Conservation (phyloP, 2,888 invertebrate genomes). For the Amblyteles armatorius region DNA sequence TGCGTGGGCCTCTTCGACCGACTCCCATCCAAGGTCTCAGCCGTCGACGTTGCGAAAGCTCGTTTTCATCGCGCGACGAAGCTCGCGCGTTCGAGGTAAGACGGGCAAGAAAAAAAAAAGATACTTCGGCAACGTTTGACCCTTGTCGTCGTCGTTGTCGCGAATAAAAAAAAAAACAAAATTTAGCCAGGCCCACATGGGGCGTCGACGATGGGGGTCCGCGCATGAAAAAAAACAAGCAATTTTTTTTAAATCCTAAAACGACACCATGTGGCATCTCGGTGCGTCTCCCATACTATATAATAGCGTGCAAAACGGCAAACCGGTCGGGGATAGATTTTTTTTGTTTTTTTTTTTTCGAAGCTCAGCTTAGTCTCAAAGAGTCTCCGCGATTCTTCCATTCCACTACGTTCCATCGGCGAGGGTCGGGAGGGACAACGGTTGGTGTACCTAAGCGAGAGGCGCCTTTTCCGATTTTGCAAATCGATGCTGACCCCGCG, state of each 20-base stretch:
- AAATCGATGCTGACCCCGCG: slow-evolving; percentile 66
- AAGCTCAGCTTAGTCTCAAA: slow-evolving; percentile 2
- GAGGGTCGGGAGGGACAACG: slow-evolving; percentile 42
- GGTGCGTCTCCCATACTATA: slow-evolving; percentile 46
- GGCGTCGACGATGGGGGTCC: slow-evolving; percentile 39
- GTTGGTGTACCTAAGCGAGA: slow-evolving; percentile 50
- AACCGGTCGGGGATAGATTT: slow-evolving; percentile 53
- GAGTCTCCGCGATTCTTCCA: slow-evolving; percentile 53
- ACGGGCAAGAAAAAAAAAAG: neutral
- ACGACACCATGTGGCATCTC: slow-evolving; percentile 49
- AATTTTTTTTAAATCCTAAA: slow-evolving; percentile 17
- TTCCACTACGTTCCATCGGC: slow-evolving; percentile 48
- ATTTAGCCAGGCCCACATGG: slow-evolving; percentile 17
- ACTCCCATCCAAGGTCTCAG: slow-evolving; percentile 19
- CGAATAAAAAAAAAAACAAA: slow-evolving; percentile 15
- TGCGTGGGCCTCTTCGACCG: slow-evolving; percentile 44
- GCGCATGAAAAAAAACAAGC: slow-evolving; percentile 1
- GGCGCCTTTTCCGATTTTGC: slow-evolving; percentile 67
- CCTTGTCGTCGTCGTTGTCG: slow-evolving; percentile 23
- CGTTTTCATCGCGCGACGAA: neutral
- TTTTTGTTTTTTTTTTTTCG: neutral
- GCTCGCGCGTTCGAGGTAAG: neutral
- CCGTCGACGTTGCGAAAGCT: slow-evolving; percentile 43
- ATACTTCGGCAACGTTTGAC: slow-evolving; percentile 2
- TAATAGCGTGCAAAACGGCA: slow-evolving; percentile 63